These are phyloP conservation scores for Anthophora plumipes DNA, from an alignment of 2,888 invertebrate genomes.

Conservation along the genomic window DNA sequence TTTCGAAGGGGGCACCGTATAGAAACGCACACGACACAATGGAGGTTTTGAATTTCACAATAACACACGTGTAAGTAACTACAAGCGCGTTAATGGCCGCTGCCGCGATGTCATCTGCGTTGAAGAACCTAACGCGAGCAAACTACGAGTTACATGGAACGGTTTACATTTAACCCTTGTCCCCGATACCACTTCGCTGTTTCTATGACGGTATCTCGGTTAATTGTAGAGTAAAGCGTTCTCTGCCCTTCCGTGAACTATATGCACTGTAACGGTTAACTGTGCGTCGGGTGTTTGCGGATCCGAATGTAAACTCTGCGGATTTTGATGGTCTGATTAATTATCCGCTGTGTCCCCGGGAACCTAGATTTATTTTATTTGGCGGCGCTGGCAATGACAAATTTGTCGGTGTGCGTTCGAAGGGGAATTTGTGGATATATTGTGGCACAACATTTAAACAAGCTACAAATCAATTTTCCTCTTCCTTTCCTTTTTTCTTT, in stretches of 20 bases:
- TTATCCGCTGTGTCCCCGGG: background rate
- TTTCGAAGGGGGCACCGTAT: conserved; percentile 18
- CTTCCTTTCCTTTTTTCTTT: too few species aligned
- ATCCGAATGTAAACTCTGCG: conserved; percentile 5
- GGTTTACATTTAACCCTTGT: conserved; percentile 51
- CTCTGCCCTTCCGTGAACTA: conserved; percentile 16
- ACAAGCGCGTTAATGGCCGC: conserved; percentile 3
- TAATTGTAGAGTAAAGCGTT: conserved; percentile 43
- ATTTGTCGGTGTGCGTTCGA: background rate
- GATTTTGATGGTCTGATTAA: conserved; percentile 14
- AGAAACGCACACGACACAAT: conserved; percentile 29
- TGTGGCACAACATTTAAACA: too few species aligned
- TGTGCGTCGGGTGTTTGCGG: conserved; percentile 16
- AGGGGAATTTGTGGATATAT: background rate
- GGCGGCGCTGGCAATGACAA: background rate
- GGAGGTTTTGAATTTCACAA: conserved; percentile 32
- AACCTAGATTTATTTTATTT: background rate
- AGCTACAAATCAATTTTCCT: too few species aligned
- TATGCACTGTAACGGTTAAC: conserved; percentile 24
- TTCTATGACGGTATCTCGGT: conserved; percentile 47
- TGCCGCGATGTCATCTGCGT: conserved; percentile 4
- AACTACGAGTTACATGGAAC: conserved; percentile 30
- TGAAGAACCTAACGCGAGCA: conserved; percentile 28
- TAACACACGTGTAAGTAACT: too few species aligned
- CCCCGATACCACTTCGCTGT: conserved; percentile 23